Evolutionary conservation across 2,888 invertebrate genomes (phyloP), one percentile per base, ranked within the genome.

Genomic region (Watsonalla binaria): DNA sequence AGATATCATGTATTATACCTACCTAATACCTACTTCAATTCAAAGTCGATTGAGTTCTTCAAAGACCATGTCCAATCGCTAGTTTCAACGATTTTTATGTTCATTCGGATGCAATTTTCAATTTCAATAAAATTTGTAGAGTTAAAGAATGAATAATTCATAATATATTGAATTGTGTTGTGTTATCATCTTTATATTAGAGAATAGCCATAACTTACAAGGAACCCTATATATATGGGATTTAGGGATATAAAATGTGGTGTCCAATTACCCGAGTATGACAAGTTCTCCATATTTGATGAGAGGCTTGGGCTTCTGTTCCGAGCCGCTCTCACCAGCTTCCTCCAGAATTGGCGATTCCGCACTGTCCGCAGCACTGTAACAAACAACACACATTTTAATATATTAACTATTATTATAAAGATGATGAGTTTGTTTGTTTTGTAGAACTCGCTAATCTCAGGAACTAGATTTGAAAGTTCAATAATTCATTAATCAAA

Each of bases 261-360:
- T 46, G 13, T 54, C 45, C 47, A 92, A 94, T 94, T 89, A 97
- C 95, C 98, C 97, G 86, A 97, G 94, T 86, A 97, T 97, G 84
- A 97, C 96, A 86, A 97, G 93, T 92, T 97, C 97, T 72, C 97
- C 97, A 92, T 97, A 97, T 92, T 96, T 97, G 78, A 96, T 91
- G 70, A 92, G 91, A 66, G 93, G 93, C 85, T 95, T 95, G 61
- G 95, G 95, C 85, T 96, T 96, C 78, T 90, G 91, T 76, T 96
- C 96, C 63, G 94, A 93, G 76, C 94, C 94, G 80, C 94, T 94
- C 83, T 93, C 93, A 81, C 93, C 93, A 72, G 94, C 94, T 86
- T 95, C 95, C 84, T 94, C 95, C 82, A 95, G 92, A 83, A 95
- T 94, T 76, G 95, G 94, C 82, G 95, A 94, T 83, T 95, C 95